These are phyloP conservation scores for Agrochola lota DNA, from an alignment of 2,888 invertebrate species.

Conservation along the genomic window DNA sequence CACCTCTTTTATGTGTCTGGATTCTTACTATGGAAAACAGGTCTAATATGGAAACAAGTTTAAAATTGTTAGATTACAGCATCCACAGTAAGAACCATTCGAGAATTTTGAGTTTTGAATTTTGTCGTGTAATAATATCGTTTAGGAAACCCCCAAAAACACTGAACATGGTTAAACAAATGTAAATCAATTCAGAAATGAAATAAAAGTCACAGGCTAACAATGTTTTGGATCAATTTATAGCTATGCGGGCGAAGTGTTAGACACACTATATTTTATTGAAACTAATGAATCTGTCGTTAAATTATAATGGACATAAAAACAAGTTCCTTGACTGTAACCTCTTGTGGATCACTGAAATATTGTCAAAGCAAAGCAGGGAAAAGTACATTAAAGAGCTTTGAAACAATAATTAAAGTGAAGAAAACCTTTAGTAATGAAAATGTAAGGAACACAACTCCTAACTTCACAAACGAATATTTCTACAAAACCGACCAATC, in stretches of 20 bases:
- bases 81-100: background rate
- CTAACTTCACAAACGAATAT: background rate
- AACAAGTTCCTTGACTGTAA: constrained; percentile 5
- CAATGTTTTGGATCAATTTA: constrained; percentile 45
- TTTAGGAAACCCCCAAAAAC: background rate
- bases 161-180: background rate
- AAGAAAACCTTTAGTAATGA: background rate
- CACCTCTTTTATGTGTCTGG: constrained; percentile 30
- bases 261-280: constrained; percentile 28
- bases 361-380: background rate
- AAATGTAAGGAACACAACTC: background rate
- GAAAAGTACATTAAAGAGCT: background rate
- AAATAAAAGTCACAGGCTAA: constrained; percentile 30
- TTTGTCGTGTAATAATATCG: background rate
- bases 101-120: background rate
- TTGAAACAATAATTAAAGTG: background rate
- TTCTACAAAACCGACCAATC: constrained; percentile 10
- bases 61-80: constrained; percentile 1
- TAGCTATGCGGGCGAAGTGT: constrained; percentile 5
- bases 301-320: constrained; percentile 28
- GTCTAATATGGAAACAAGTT: no score
- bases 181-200: constrained; percentile 25
- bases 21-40: background rate
- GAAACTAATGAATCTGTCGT: constrained; percentile 29
- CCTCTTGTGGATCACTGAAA: background rate